A percentile compares a stretch with the other conserved stretches of the same genome.
Conservation (phyloP, 1,140 invertebrate species). For the Nymphalis io region DNA sequence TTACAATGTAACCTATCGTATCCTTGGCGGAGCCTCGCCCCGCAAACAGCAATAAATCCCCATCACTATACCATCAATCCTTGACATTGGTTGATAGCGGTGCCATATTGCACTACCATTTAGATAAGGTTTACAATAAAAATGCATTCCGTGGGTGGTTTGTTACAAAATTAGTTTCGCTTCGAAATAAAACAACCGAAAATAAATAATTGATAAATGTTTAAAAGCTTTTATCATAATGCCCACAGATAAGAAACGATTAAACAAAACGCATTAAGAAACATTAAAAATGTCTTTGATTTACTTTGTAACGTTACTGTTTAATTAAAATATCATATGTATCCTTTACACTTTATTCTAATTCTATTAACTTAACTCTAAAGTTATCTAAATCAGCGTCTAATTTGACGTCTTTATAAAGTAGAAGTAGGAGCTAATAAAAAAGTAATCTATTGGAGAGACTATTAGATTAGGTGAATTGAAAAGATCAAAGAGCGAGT, state of each 20-base stretch:
- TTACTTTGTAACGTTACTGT: not conserved
- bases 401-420: conserved; percentile 30
- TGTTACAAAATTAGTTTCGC: conserved; percentile 1
- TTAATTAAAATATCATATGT: not conserved
- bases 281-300: conserved; percentile 1
- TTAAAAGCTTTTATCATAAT: not conserved
- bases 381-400: conserved; percentile 28
- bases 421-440: conserved; percentile 40
- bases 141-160: conserved; percentile 56
- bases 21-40: conserved; percentile 62
- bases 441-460: conserved; percentile 54
- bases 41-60: conserved; percentile 66
- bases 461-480: conserved; percentile 69
- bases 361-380: conserved; percentile 2
- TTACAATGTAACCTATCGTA: conserved; percentile 51
- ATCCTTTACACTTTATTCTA: not conserved
- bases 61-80: conserved; percentile 67
- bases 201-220: not conserved
- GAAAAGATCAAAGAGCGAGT: conserved; percentile 60
- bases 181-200: not conserved
- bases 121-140: conserved; percentile 68
- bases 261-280: not conserved
- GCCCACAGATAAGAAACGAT: not conserved
- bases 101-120: conserved; percentile 66
- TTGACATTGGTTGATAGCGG: conserved; percentile 64